These are phyloP conservation scores for Heterodera carotae DNA, from an alignment of 1,140 invertebrate species.

Conservation along the genomic window DNA sequence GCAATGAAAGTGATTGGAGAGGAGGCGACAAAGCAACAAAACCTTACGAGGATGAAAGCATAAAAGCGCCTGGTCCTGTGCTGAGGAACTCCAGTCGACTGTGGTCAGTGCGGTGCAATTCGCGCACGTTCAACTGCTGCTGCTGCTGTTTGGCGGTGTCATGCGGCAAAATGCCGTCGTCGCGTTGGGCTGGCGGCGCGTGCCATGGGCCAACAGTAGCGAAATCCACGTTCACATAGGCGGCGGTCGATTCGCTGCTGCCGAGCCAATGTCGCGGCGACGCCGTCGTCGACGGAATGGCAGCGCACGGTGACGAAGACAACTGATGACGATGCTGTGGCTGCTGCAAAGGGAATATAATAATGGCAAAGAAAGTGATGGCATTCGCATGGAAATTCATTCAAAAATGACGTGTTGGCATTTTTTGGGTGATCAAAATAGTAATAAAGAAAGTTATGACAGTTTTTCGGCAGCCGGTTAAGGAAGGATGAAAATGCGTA, in stretches of 20 bases:
- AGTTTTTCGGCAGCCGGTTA: too few species aligned
- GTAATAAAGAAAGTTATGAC: too few species aligned
- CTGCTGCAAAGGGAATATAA: too few species aligned
- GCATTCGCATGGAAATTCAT: too few species aligned
- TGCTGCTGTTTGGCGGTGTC: neutral
- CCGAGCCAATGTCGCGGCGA: conserved; percentile 4
- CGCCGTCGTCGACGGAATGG: neutral
- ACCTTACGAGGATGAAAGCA: conserved; percentile 11
- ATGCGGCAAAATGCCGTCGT: neutral
- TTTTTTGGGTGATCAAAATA: too few species aligned
- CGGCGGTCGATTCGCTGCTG: conserved; percentile 45
- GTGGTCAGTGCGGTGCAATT: conserved; percentile 39
- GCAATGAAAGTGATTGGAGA: neutral
- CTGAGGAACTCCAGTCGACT: conserved; percentile 35
- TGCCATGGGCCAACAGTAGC: neutral
- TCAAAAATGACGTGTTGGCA: too few species aligned
- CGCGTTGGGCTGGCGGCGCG: neutral
- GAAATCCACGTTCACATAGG: conserved; percentile 58
- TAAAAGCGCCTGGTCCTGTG: conserved; percentile 36
- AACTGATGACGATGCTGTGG: too few species aligned
- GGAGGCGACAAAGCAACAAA: too few species aligned
- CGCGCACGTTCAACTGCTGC: conserved; percentile 23
- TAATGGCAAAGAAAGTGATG: too few species aligned
- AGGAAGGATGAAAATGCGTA: too few species aligned
- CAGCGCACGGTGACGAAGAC: neutral